Base-by-base conservation (phyloP, 2,113 vertebrate genomes). In the Helogale parvula region DNA sequence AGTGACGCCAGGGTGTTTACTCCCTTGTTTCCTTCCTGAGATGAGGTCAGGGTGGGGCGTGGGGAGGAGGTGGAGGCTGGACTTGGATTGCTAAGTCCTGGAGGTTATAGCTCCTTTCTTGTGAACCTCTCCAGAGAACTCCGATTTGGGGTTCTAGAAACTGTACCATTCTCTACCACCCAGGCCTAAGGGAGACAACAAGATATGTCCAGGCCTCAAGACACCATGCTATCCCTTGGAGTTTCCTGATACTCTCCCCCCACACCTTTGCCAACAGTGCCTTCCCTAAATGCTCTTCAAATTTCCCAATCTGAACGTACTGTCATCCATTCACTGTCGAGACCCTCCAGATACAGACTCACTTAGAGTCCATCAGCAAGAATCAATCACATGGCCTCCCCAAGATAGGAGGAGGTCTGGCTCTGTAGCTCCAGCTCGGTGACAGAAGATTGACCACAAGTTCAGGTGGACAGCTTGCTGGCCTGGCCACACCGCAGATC, bases 311-410 rank as follows among this genome's bases (percentile, higher is more conserved):
- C 71, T 66, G 63, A 79, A n/a, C 9, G 14, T 50, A 60, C 8
- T 60, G 57, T 13, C 54, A n/a, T 65, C 66, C 16, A 45, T 23
- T 54, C 57, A 66, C 35, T 63, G 23, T 27, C 13, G 54, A 80
- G 52, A 8, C 2, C 21, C 14, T 81, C 38, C 2, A 88, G 17
- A 41, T 15, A 82, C 81, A 57, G 31, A 45, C 13, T 29, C 45
- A 76, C 35, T 74, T 19, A 27, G 0, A 63, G 47, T 5, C 9
- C 45, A 66, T 12, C 13, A 84, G 45, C 21, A 35, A 85, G 33
- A 65, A 69, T 0, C 11, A 33, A 2, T 12, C 52, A 33, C 35
- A 54, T 0, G 0, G 27, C 33, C 82, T n/a, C 12, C 2, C 1
- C 4, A 6, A 57, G 82, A 79, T 11, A 23, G 19, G 54, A 27